Evolutionary conservation across 35 echinoderm and acorn worm species (phyloP).

Genomic region (Heliocidaris tuberculata): DNA sequence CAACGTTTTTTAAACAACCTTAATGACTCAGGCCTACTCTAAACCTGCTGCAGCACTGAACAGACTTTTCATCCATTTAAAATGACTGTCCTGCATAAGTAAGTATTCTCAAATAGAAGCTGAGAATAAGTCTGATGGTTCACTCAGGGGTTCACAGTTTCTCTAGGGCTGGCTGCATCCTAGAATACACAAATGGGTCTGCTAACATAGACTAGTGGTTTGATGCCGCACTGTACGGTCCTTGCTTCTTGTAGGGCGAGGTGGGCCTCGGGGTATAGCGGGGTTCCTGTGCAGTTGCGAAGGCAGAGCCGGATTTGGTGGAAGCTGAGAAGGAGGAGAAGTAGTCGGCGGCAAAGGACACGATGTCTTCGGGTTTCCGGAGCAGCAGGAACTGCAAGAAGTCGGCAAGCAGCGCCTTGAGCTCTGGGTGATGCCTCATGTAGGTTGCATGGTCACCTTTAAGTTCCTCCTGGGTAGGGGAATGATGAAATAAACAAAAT

Average conservation of each 20-base stretch:
- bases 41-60: too few relatives aligned
- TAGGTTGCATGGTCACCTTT: slow-evolving; percentile 99
- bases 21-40: too few relatives aligned
- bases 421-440: slow-evolving; percentile 95
- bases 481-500: neutral
- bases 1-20: too few relatives aligned
- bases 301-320: slow-evolving; percentile 83
- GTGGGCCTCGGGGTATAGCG: slow-evolving; percentile 74
- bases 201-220: slow-evolving; percentile 28
- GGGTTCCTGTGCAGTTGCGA: slow-evolving; percentile 88
- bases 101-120: neutral
- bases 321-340: slow-evolving; percentile 91
- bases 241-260: slow-evolving; percentile 81
- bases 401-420: slow-evolving; percentile 95
- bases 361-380: slow-evolving; percentile 91
- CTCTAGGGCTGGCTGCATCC: neutral
- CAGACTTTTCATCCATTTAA: neutral
- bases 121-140: neutral
- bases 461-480: slow-evolving; percentile 78
- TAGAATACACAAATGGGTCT: neutral
- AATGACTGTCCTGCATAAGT: neutral
- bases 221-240: slow-evolving; percentile 12
- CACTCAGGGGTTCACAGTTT: neutral
- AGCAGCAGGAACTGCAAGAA: slow-evolving; percentile 97
- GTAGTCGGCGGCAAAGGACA: slow-evolving; percentile 95